Evolutionary conservation across 2,797 vertebrate species (phyloP), one percentile per base, ranked within the genome.

Genomic region (Hoplostethus mediterraneus): DNA sequence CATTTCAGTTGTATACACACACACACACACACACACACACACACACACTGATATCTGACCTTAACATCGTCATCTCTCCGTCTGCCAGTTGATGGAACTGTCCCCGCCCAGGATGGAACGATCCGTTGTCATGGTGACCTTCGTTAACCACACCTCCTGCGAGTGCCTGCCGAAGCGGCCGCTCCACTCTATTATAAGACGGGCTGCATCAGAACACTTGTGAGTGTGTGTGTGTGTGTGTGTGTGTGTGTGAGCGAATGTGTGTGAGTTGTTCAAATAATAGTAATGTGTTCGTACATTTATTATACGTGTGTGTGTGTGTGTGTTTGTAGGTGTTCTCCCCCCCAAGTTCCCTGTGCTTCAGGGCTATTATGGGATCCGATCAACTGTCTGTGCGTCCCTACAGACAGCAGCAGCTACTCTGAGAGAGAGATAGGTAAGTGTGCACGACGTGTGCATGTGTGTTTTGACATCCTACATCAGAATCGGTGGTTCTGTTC

Each of bases 131-230:
- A 93, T 89, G 91, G 90, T 90, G 4, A 84, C 90, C 53, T 93
- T 95, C 21, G 79, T 94, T 76, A 95, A 95, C 86, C 94, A 95
- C 85, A 95, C 93, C 0, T 81, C 90, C 3, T 95, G 94, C 12
- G 88, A 90, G 1, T 94, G 94, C 71, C 72, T 91, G 54, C 54
- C 79, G 21, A 93, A 93, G 74, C 84, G 89, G 63, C 92, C 93
- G 0, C 91, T 90, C 3, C 93, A 92, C 81, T 87, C 92, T 71
- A 90, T 94, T 87, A 95, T 95, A 47, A 83, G 94, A 52, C 89
- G 94, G 57, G 90, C 90, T 0, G 80, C 84, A 0, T 60, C 81
- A 28, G 86, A 87, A 79, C 90, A 87, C 75, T 88, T 92, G 93
- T 94, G 86, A 92, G 93, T 85, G 52, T 61, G 56, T 31, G 69